These are phyloP conservation scores for Spilogale gracilis DNA, from an alignment of 2,113 vertebrate species.

Conservation along the genomic window DNA sequence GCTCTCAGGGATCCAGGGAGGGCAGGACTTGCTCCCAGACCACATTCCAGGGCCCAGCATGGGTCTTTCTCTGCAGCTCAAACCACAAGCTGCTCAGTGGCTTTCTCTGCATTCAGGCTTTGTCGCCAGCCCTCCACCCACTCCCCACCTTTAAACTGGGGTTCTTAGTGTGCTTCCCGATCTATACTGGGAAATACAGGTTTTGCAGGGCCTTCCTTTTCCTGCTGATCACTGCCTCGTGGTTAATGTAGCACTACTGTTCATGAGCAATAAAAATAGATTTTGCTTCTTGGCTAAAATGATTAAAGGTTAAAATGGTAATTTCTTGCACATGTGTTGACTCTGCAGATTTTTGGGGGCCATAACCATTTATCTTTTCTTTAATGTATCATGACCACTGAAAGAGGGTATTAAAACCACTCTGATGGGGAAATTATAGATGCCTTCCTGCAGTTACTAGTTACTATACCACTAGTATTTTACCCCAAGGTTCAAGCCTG, in stretches of 20 bases:
- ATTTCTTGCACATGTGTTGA: slow-evolving; percentile 30
- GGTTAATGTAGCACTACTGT: neutral
- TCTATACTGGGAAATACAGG: neutral
- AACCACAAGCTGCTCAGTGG: accelerated
- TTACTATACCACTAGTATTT: slow-evolving; percentile 37
- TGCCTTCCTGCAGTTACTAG: slow-evolving; percentile 43
- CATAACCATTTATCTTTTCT: slow-evolving; percentile 58
- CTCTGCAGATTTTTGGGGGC: neutral
- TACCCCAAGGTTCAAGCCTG: neutral
- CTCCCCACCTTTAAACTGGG: neutral
- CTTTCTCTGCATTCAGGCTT: neutral
- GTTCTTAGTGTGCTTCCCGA: neutral
- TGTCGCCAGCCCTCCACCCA: neutral
- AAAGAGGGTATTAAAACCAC: neutral
- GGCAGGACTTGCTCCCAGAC: neutral
- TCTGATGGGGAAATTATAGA: slow-evolving; percentile 59
- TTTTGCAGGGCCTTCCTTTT: neutral
- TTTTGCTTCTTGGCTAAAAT: slow-evolving; percentile 29
- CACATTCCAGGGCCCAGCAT: accelerated
- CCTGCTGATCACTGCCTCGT: neutral
- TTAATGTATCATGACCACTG: neutral
- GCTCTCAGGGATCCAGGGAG: neutral
- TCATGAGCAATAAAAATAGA: slow-evolving; percentile 58
- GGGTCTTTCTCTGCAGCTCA: neutral
- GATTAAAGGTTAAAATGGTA: slow-evolving; percentile 39